A percentile compares a stretch with the other conserved stretches of the same genome.
phyloP scores from a whole-genome alignment of 1,140 invertebrate genomes.

The Nephotettix cincticeps region DNA sequence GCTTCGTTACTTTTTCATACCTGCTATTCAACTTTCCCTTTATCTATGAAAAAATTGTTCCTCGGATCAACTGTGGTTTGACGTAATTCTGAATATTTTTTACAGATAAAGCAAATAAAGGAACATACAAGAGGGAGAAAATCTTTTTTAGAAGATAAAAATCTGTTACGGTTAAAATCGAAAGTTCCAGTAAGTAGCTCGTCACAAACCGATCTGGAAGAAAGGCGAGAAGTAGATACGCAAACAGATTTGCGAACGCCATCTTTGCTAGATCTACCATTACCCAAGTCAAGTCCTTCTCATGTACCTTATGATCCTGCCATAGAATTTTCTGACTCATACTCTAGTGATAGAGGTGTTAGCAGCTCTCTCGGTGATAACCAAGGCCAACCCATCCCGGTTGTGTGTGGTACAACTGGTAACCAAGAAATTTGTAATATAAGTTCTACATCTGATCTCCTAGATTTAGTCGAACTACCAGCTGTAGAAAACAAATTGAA shows the following conservation, averaged over 20 bases:
- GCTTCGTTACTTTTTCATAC: no score
- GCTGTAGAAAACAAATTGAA: no score
- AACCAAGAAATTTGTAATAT: background rate
- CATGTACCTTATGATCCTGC: background rate
- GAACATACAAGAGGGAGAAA: no score
- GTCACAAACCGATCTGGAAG: background rate
- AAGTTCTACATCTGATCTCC: background rate
- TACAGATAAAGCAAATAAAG: background rate
- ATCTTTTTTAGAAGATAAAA: no score
- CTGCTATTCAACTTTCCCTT: no score
- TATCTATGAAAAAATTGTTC: no score
- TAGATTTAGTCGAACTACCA: background rate
- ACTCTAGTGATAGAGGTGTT: background rate
- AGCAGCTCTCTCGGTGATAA: background rate
- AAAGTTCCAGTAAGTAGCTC: background rate
- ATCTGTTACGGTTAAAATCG: background rate
- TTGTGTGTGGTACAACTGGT: no score
- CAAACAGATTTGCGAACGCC: background rate
- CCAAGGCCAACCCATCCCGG: no score
- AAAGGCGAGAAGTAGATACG: background rate
- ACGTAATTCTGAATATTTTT: background rate
- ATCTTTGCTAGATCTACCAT: no score
- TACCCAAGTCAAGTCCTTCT: background rate
- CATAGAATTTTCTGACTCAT: background rate
- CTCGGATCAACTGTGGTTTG: no score